Evolutionary conservation across 1,140 invertebrate species (phyloP), one percentile per base, ranked within the genome.

Genomic region (Zaprionus capensis): DNA sequence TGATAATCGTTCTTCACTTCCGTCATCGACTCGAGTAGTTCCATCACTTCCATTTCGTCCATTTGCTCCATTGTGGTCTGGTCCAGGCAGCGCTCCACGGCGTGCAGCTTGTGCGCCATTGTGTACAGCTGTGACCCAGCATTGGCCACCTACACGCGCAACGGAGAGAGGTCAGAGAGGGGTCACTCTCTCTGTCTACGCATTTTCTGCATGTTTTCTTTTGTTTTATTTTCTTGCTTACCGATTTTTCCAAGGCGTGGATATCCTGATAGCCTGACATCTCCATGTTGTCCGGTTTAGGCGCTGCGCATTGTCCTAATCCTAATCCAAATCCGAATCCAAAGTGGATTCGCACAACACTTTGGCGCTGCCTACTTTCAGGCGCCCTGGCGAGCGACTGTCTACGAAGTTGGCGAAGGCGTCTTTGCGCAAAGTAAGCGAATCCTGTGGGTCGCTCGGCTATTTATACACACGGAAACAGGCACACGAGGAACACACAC

Each of bases 1-100:
- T 94, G 93, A 80, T 95, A 94, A 81, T 95, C 94, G 82, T 94
- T 84, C 93, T 81, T 94, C 22, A 95, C 94, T 90, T 94, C 94
- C 55, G 94, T 94, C 72, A 95, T 94, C 44, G 94, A 94, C 74
- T 94, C 93, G 44, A 95, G 84, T 57, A 95, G 91, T 78, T 94
- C 93, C 74, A 94, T 86, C 11, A 94, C 94, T 72, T 94, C 94
- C 70, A 94, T 92, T 24, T 92, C 91, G 66, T 92, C 91, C 71
- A 92, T 91, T 61, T 92, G 81, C 73, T 90, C 85, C 85, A 90
- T 90, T 3, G 86, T 71, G 11, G 85, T 90, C 56, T 88, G 84
- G 24, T 92, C 91, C 64, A 92, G 28, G 66, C 84, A 90, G 24
- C 87, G 91, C 74, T 92, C 91, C 58, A 92, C 91, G 36, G 86